Percentiles rank a stretch among this genome's conserved stretches.
phyloP scores from a whole-genome alignment of 2,888 invertebrate genomes.

The Nemotelus pantherinus region DNA sequence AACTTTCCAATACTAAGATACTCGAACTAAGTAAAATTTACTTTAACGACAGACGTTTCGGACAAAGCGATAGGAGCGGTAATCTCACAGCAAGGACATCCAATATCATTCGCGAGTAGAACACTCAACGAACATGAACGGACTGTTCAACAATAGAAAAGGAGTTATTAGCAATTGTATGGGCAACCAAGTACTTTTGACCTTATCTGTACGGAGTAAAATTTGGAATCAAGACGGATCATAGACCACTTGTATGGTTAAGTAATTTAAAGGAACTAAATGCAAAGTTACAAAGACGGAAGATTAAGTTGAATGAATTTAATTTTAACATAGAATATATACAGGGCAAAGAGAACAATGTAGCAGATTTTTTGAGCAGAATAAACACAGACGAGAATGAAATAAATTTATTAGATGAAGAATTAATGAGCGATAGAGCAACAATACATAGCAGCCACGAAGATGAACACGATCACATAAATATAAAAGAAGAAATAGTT shows the following conservation, averaged over 20 bases:
- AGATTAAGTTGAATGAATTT: not conserved
- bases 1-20: constrained; percentile 36
- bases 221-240: constrained; percentile 3
- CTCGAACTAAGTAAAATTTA: constrained; percentile 56
- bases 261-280: not conserved
- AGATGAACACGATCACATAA: not conserved
- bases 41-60: constrained; percentile 55
- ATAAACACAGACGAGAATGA: no score
- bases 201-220: constrained; percentile 55
- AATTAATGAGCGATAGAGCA: not conserved
- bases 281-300: not conserved
- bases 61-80: constrained; percentile 54
- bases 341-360: no score
- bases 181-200: constrained; percentile 58
- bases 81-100: constrained; percentile 54
- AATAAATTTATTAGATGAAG: no score
- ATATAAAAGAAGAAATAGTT: no score
- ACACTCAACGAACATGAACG: constrained; percentile 49
- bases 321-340: not conserved
- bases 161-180: constrained; percentile 57
- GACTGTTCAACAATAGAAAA: constrained; percentile 57
- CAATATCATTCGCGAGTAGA: constrained; percentile 52
- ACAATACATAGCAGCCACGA: not conserved
- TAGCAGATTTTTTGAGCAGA: no score
- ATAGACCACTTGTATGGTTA: constrained; percentile 9